These are phyloP conservation scores for Emmelina monodactyla DNA, from an alignment of 2,888 invertebrate species.

Conservation along the genomic window DNA sequence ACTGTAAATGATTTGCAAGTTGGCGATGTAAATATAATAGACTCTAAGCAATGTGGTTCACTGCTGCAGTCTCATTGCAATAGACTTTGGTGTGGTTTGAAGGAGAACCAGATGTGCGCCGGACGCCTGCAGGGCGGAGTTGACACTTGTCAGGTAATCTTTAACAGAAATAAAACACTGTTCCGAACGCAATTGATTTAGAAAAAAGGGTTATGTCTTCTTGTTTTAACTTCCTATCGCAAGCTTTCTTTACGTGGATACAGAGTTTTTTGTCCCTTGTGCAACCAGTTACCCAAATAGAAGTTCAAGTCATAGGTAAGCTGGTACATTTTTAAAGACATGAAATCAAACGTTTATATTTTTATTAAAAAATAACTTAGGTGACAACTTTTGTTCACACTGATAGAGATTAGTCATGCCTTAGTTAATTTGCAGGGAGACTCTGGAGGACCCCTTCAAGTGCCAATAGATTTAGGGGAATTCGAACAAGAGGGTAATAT, in stretches of 20 bases:
- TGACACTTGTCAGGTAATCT: conserved; percentile 23
- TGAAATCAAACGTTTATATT: too few relatives aligned
- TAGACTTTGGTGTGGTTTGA: conserved; percentile 19
- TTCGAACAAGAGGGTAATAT: neutral
- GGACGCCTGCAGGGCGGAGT: conserved; percentile 21
- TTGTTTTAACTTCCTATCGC: too few relatives aligned
- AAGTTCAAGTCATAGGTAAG: too few relatives aligned
- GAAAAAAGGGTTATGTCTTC: too few relatives aligned
- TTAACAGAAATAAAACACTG: neutral
- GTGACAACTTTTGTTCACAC: too few relatives aligned
- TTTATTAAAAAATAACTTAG: too few relatives aligned
- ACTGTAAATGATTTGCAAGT: conserved; percentile 18
- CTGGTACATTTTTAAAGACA: too few relatives aligned
- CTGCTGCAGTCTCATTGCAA: conserved; percentile 14
- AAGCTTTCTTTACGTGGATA: too few relatives aligned
- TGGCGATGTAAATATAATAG: conserved; percentile 18
- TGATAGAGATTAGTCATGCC: too few relatives aligned
- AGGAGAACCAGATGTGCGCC: conserved; percentile 22
- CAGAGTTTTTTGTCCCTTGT: too few relatives aligned
- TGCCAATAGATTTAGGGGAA: conserved; percentile 12
- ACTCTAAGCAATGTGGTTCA: conserved; percentile 13
- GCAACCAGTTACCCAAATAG: too few relatives aligned
- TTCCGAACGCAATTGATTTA: too few relatives aligned
- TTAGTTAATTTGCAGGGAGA: conserved; percentile 19
- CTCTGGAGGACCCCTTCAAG: conserved; percentile 25